Evolutionary conservation across 1,140 invertebrate species (phyloP).

Genomic region (Drosophila santomea): DNA sequence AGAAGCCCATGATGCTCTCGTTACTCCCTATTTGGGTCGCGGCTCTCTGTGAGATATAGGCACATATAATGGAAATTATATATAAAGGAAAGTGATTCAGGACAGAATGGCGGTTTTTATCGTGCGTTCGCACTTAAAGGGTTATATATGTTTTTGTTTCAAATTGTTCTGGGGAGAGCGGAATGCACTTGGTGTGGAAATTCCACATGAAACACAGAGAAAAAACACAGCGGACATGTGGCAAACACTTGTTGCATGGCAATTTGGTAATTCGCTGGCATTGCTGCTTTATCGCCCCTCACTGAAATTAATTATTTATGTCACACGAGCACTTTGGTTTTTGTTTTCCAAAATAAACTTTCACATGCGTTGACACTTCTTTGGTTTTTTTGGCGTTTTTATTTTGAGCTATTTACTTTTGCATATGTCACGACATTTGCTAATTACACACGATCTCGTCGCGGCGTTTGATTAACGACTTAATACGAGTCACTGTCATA

Average conservation of each 20-base stretch:
- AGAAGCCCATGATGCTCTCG: slow-evolving; percentile 91
- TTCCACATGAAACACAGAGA: slow-evolving; percentile 41
- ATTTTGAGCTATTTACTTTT: slow-evolving; percentile 14
- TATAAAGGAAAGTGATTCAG: slow-evolving; percentile 24
- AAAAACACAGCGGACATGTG: slow-evolving; percentile 58
- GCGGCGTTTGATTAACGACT: slow-evolving; percentile 65
- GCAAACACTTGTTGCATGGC: slow-evolving; percentile 76
- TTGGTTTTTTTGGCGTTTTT: slow-evolving; percentile 1
- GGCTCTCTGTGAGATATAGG: slow-evolving; percentile 16
- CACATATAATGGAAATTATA: background rate
- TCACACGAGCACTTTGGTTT: slow-evolving; percentile 38
- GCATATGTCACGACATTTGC: slow-evolving; percentile 45
- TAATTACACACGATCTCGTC: slow-evolving; percentile 41
- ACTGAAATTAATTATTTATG: slow-evolving; percentile 59
- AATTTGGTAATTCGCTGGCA: slow-evolving; percentile 28
- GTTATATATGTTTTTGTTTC: background rate
- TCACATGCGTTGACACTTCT: slow-evolving; percentile 60
- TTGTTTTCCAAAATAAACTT: slow-evolving; percentile 60
- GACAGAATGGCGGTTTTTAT: slow-evolving; percentile 24
- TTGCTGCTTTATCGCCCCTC: slow-evolving; percentile 27
- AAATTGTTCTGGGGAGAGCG: slow-evolving; percentile 2
- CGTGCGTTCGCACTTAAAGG: background rate
- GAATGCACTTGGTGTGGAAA: slow-evolving; percentile 40
- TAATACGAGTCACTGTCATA: slow-evolving; percentile 42
- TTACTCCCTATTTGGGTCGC: slow-evolving; percentile 32